Evolutionary conservation across 2,113 vertebrate species (phyloP).

Genomic region (Ascaphus truei): DNA sequence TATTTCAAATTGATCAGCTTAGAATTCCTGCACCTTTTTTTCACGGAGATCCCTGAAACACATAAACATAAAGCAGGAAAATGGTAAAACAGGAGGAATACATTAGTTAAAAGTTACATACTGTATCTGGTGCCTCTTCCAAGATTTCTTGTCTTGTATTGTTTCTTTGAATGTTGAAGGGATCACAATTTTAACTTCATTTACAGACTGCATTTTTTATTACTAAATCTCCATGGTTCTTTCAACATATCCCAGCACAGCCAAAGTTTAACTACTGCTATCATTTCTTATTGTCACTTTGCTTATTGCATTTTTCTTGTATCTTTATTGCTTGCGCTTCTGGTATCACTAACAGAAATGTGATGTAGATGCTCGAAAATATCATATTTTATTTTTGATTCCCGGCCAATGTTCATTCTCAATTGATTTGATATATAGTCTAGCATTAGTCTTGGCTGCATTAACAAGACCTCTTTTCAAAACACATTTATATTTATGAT

Average conservation of each 20-base stretch:
- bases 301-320: background rate
- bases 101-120: background rate
- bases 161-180: background rate
- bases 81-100: background rate
- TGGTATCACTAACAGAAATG: background rate
- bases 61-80: background rate
- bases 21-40: too few species aligned
- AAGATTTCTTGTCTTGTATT: too few species aligned
- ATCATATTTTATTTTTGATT: slow-evolving; percentile 24
- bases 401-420: slow-evolving; percentile 50
- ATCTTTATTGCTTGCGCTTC: slow-evolving; percentile 11
- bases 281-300: background rate
- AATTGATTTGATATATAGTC: slow-evolving; percentile 65
- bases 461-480: slow-evolving; percentile 76
- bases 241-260: background rate
- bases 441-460: slow-evolving; percentile 70
- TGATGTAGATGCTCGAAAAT: background rate
- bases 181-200: background rate
- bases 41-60: background rate
- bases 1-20: too few species aligned
- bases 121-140: too few species aligned
- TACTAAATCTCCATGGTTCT: background rate
- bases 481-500: slow-evolving; percentile 80
- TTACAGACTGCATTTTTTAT: background rate
- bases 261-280: background rate